A percentile compares a stretch with the other conserved stretches of the same genome.
Conservation (phyloP, 2,888 invertebrate genomes). For the Malthinus flaveolus region DNA sequence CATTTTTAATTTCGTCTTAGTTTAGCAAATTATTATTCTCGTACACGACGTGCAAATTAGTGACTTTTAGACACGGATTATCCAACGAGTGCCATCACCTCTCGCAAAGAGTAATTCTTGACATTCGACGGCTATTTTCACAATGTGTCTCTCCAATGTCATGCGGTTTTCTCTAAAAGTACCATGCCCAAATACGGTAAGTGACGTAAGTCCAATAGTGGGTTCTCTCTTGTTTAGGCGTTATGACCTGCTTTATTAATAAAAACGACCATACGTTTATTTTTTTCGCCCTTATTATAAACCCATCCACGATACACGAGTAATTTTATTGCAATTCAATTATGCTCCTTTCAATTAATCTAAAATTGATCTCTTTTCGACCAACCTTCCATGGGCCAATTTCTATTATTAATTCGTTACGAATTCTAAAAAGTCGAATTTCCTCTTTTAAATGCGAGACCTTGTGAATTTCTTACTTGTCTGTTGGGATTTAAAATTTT, state of each 20-base stretch:
- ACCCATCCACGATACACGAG: neutral
- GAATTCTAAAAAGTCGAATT: constrained; percentile 27
- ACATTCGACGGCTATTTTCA: constrained; percentile 7
- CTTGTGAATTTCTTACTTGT: constrained; percentile 9
- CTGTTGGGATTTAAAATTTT: neutral
- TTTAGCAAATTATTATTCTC: no score
- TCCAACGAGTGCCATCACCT: no score
- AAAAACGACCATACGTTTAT: constrained; percentile 26
- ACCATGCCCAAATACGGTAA: constrained; percentile 37
- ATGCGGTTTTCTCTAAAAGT: constrained; percentile 27
- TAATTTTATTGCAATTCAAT: neutral
- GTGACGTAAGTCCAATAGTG: constrained; percentile 37
- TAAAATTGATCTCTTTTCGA: constrained; percentile 18
- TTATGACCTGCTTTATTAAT: constrained; percentile 30
- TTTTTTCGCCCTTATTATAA: constrained; percentile 14
- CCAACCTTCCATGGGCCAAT: neutral
- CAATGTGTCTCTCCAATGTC: constrained; percentile 15
- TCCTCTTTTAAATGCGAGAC: constrained; percentile 18
- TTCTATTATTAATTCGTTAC: constrained; percentile 11
- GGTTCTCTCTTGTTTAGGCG: constrained; percentile 32
- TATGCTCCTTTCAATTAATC: constrained; percentile 13
- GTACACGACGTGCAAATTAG: no score
- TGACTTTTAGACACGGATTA: no score
- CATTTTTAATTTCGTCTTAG: no score
- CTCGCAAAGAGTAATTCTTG: neutral